These are phyloP conservation scores for Girardinichthys multiradiatus DNA, from an alignment of 2,113 vertebrate species.

Conservation along the genomic window DNA sequence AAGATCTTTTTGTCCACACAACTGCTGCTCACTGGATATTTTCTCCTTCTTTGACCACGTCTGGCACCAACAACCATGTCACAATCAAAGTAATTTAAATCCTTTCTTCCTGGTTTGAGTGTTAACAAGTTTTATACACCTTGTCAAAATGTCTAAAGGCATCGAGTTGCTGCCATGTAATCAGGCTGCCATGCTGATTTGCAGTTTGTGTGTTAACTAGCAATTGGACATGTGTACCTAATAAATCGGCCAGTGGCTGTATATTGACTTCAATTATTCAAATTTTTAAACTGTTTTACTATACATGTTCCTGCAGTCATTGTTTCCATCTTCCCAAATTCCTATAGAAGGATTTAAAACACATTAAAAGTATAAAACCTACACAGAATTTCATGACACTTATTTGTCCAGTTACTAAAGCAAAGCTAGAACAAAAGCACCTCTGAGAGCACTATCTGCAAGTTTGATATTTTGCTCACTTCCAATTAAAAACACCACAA, in stretches of 20 bases:
- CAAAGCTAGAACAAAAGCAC: background rate
- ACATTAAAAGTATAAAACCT: conserved; percentile 7
- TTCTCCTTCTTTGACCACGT: no score
- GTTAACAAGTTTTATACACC: background rate
- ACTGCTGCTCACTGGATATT: background rate
- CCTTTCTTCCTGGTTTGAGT: no score
- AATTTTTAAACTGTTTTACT: conserved; percentile 39
- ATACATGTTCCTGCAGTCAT: conserved; percentile 34
- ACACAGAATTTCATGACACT: conserved; percentile 1
- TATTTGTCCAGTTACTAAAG: background rate
- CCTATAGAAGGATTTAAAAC: background rate
- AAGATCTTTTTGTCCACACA: background rate
- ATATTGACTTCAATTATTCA: conserved; percentile 8
- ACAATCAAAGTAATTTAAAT: no score
- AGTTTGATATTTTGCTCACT: background rate
- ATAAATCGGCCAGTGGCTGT: background rate
- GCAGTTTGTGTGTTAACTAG: background rate
- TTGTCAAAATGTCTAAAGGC: background rate
- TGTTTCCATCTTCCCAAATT: conserved; percentile 2
- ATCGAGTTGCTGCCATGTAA: no score
- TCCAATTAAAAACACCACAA: background rate
- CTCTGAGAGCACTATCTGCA: background rate
- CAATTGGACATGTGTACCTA: background rate
- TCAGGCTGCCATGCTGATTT: background rate
- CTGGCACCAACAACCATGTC: no score